Percentiles rank a stretch among this genome's conserved stretches.
Conservation (phyloP, 2,888 invertebrate species). For the Laothoe populi region DNA sequence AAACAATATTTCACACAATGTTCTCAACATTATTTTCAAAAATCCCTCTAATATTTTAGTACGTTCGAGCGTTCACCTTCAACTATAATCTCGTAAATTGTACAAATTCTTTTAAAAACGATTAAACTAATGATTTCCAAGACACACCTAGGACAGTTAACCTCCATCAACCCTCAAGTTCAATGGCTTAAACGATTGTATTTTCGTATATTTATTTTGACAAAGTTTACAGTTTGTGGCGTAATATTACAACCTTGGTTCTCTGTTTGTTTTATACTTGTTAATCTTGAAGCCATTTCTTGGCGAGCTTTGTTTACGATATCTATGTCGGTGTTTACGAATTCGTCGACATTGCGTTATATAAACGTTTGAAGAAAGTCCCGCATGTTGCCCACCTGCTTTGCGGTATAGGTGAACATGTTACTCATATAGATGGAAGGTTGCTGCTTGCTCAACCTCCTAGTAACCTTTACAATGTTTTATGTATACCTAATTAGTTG, state of each 20-base stretch:
- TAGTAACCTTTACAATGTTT: constrained; percentile 48
- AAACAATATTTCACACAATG: background rate
- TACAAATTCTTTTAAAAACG: constrained; percentile 7
- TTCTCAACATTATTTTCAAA: background rate
- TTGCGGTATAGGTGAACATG: constrained; percentile 59
- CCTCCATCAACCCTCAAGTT: constrained; percentile 16
- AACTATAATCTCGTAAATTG: constrained; percentile 7
- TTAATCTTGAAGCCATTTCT: constrained; percentile 32
- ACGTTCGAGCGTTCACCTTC: constrained; percentile 1
- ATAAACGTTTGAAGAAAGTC: constrained; percentile 56
- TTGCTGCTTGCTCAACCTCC: constrained; percentile 55
- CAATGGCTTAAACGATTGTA: constrained; percentile 23
- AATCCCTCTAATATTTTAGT: background rate
- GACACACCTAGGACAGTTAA: constrained; percentile 15
- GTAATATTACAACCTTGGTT: constrained; percentile 21
- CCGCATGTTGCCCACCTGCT: constrained; percentile 47
- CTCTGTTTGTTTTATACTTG: constrained; percentile 32
- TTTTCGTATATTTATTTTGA: constrained; percentile 34
- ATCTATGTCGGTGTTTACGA: constrained; percentile 32
- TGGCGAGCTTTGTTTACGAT: constrained; percentile 36
- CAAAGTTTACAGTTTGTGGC: constrained; percentile 39
- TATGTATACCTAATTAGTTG: constrained; percentile 48
- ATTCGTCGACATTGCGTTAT: constrained; percentile 28
- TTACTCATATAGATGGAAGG: constrained; percentile 68
- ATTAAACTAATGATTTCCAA: constrained; percentile 21